phyloP scores from a whole-genome alignment of 2,113 vertebrate genomes.

The Meriones unguiculatus region DNA sequence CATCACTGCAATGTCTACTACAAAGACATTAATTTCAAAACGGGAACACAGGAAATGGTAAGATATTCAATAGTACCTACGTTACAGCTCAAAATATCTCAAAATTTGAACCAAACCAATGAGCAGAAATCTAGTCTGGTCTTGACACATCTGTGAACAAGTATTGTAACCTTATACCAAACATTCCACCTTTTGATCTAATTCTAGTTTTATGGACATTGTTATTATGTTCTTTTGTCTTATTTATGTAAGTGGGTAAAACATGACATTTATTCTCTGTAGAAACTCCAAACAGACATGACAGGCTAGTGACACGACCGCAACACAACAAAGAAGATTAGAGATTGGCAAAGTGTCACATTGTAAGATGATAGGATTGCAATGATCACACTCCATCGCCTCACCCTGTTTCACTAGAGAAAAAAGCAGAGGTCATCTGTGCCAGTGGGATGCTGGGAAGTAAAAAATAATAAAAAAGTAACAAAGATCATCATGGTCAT shows the following conservation, averaged over 20 bases:
- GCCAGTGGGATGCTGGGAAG: background rate
- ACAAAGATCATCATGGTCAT: background rate
- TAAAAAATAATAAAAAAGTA: background rate
- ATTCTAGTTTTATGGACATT: background rate
- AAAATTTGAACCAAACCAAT: background rate
- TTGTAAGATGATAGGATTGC: no score
- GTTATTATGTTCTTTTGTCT: background rate
- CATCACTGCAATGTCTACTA: background rate
- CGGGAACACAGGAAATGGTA: accelerated
- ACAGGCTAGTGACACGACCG: background rate
- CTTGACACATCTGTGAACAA: background rate
- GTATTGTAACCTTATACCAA: background rate
- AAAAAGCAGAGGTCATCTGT: background rate
- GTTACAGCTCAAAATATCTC: background rate
- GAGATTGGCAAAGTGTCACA: background rate
- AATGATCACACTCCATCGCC: background rate
- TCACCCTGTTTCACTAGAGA: background rate
- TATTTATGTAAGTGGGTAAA: background rate
- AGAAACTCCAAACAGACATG: background rate
- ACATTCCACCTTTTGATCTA: background rate
- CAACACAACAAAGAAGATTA: background rate
- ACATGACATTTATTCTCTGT: background rate
- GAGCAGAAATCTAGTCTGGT: background rate
- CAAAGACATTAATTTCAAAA: background rate
- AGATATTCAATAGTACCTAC: background rate